Base-by-base conservation (phyloP, 2,888 invertebrate genomes). In the Ochropleura leucogaster region DNA sequence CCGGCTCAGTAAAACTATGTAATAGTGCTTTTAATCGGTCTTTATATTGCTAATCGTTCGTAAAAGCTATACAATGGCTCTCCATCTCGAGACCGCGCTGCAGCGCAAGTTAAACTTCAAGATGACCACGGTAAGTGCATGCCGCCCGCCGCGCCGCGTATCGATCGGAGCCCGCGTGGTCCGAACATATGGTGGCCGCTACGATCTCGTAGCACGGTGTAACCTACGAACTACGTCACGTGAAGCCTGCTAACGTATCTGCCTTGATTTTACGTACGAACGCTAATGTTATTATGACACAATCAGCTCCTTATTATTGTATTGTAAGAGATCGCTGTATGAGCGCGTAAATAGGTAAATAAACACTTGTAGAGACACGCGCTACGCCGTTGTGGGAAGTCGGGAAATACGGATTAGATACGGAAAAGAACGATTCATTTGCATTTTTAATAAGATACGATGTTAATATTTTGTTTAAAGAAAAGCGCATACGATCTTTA, bases 51-150 rank as follows among this genome's bases (percentile, higher is more conserved):
- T 88, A 85, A 86, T 89, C 80, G 88, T 89, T 88, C 90, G 89
- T 90, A 89, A 87, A 79, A 87, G 89, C 80, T 80, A 85, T 72
- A 62, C 4, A 90, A 96, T 96, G 96, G 96, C 96, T 89, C 94
- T 96, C 74, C 96, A 96, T 85, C 93, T 96, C 91, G 96, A 96
- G 93, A 96, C 96, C 78, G 94, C 96, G 92, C 92, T 96, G 95
- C 96, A 96, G 93, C 95, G 96, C 86, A 96, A 96, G 94, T 92
- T 96, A 86, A 96, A 95, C 94, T 96, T 96, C 96, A 96, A 96
- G 94, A 95, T 96, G 95, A 96, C 94, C 92, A 95, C 96, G 96
- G 96, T 96, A 92, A 96, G 96, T 96, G 96, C 95, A 96, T 92
- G 91, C 92, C 90, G 91, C 89, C 92, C 90, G 92, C 91, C 91